phyloP scores from a whole-genome alignment of 2,113 vertebrate genomes.

The Melospiza melodia region DNA sequence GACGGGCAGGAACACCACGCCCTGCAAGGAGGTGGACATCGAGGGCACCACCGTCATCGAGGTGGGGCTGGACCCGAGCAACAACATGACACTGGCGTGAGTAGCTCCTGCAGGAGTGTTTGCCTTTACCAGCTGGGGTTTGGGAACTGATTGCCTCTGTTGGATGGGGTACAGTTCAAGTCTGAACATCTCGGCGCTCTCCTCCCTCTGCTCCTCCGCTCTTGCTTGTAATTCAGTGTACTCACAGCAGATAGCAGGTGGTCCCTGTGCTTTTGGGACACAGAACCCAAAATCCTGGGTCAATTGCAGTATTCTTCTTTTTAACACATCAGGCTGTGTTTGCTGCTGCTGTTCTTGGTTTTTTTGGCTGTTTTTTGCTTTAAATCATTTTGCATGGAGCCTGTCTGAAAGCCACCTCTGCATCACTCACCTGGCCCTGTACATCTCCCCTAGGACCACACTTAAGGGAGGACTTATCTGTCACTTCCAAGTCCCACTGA shows the following conservation, averaged over 20 bases:
- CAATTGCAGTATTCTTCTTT: neutral
- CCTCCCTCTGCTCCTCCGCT: neutral
- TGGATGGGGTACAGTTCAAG: neutral
- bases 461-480: neutral
- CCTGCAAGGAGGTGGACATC: conserved; percentile 96
- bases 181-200: neutral
- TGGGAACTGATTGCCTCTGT: neutral
- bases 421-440: neutral
- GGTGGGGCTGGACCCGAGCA: conserved; percentile 91
- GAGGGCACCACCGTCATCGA: conserved; percentile 98
- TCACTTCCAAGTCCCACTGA: conserved; percentile 3
- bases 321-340: neutral
- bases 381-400: neutral
- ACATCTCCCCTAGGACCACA: neutral
- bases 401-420: neutral
- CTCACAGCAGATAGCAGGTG: neutral
- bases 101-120: neutral
- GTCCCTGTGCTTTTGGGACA: neutral
- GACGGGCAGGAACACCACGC: conserved; percentile 95
- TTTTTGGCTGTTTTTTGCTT: neutral
- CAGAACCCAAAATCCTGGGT: neutral
- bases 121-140: fast-evolving
- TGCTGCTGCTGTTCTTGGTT: neutral
- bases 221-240: neutral
- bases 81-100: conserved; percentile 95